These are phyloP conservation scores for Doris montereyensis DNA, from an alignment of 2,888 invertebrate genomes.

Conservation along the genomic window DNA sequence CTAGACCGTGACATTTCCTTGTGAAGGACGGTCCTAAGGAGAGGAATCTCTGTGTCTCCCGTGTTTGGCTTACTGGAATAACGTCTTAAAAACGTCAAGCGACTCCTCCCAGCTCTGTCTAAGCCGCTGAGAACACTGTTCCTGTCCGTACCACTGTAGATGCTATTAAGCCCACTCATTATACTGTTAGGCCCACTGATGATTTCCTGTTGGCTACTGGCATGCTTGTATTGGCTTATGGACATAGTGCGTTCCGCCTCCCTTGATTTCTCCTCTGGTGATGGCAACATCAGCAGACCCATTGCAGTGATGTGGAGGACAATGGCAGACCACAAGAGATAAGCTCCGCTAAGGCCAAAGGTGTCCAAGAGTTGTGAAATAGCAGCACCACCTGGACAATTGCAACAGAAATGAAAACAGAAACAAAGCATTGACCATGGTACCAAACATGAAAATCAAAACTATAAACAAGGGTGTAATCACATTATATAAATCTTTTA, in stretches of 20 bases:
- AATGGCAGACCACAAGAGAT: conserved; percentile 32
- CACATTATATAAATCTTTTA: too few relatives aligned
- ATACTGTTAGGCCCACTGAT: conserved; percentile 24
- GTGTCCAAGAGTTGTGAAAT: conserved; percentile 22
- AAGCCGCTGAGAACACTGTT: conserved; percentile 21
- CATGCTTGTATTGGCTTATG: not conserved
- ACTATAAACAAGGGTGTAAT: too few relatives aligned
- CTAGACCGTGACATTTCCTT: conserved; percentile 28
- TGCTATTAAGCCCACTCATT: conserved; percentile 36
- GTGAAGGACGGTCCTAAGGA: conserved; percentile 29
- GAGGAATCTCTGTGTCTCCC: conserved; percentile 13
- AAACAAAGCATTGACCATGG: too few relatives aligned
- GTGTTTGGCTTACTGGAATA: not conserved
- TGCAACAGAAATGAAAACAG: not conserved
- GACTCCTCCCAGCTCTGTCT: not conserved
- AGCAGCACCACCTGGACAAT: conserved; percentile 24
- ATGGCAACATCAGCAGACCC: conserved; percentile 34
- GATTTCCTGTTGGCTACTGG: conserved; percentile 9
- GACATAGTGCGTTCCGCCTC: conserved; percentile 13
- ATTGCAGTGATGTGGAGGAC: conserved; percentile 14
- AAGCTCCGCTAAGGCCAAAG: conserved; percentile 37
- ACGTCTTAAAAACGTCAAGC: not conserved
- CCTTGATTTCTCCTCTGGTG: conserved; percentile 21
- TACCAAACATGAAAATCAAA: too few relatives aligned
- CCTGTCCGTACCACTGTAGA: conserved; percentile 23